Conservation (phyloP, 2,888 invertebrate genomes). For the Drosophila macrothrix region DNA sequence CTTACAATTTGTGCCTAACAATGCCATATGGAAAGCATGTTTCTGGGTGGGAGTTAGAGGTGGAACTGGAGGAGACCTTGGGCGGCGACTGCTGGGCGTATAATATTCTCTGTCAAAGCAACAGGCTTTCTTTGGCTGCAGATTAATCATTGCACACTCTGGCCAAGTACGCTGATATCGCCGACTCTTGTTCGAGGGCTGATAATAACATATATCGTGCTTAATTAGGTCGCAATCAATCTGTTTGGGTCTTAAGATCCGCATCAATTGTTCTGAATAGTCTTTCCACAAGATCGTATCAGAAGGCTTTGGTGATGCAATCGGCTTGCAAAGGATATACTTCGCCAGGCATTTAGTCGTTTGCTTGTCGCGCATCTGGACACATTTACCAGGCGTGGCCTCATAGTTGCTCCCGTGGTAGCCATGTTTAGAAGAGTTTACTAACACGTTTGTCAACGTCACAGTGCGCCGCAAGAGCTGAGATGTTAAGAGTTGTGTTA, state of each 20-base stretch:
- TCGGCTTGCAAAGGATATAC: not conserved
- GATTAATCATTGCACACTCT: slow-evolving; percentile 45
- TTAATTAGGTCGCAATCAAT: slow-evolving; percentile 27
- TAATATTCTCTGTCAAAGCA: slow-evolving; percentile 36
- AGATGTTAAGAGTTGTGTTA: not conserved
- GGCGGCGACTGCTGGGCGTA: slow-evolving; percentile 31
- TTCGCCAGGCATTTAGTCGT: not conserved
- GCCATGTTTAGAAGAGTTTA: not conserved
- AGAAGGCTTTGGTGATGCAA: not conserved
- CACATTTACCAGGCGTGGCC: slow-evolving; percentile 23
- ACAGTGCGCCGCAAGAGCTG: not conserved
- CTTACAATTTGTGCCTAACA: slow-evolving; percentile 1
- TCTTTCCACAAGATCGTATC: not conserved
- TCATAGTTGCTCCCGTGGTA: slow-evolving; percentile 50
- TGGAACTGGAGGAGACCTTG: not conserved
- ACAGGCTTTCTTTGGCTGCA: slow-evolving; percentile 45
- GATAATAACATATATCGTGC: slow-evolving; percentile 35
- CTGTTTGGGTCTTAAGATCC: slow-evolving; percentile 6
- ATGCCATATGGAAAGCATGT: slow-evolving; percentile 20
- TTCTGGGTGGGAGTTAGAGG: slow-evolving; percentile 15
- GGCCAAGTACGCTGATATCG: slow-evolving; percentile 56
- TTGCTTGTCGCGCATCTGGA: slow-evolving; percentile 16
- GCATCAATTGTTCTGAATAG: slow-evolving; percentile 36
- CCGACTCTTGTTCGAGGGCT: slow-evolving; percentile 48
- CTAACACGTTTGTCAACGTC: not conserved